Conservation (phyloP, 2,113 vertebrate genomes). For the Eurystomus gularis region DNA sequence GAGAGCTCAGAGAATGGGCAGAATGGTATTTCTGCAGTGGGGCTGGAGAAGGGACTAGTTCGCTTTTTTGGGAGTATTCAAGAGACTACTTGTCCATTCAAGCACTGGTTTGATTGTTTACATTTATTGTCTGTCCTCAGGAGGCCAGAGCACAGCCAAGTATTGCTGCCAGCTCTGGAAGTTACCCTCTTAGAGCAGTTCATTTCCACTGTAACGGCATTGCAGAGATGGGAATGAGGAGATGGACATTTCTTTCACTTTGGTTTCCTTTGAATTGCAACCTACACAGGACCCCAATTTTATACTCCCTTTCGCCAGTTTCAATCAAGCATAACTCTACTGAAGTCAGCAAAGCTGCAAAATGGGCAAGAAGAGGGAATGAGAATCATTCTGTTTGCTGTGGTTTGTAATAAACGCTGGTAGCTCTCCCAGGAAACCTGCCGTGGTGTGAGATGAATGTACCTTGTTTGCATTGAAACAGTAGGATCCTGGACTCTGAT, state of each 20-base stretch:
- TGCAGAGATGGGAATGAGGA: neutral
- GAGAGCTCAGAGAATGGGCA: neutral
- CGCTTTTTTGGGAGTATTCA: neutral
- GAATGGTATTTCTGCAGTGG: neutral
- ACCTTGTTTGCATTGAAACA: conserved; percentile 8
- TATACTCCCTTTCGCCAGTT: neutral
- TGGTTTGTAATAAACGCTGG: neutral
- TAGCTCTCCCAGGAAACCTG: conserved; percentile 1
- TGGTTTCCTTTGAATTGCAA: neutral
- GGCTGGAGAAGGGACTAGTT: neutral
- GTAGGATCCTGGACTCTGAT: neutral
- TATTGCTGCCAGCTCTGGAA: neutral
- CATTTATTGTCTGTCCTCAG: neutral
- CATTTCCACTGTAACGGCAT: neutral
- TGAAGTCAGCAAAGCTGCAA: neutral
- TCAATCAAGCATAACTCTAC: neutral
- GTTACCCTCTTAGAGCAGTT: neutral
- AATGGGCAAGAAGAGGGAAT: neutral
- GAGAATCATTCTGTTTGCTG: neutral
- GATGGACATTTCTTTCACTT: neutral
- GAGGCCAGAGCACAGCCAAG: neutral
- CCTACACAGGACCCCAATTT: neutral
- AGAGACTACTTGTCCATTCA: neutral
- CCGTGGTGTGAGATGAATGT: neutral
- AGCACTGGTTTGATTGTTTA: neutral